Base-by-base conservation (phyloP, 2,888 invertebrate genomes). In the Tenthredo amoena region DNA sequence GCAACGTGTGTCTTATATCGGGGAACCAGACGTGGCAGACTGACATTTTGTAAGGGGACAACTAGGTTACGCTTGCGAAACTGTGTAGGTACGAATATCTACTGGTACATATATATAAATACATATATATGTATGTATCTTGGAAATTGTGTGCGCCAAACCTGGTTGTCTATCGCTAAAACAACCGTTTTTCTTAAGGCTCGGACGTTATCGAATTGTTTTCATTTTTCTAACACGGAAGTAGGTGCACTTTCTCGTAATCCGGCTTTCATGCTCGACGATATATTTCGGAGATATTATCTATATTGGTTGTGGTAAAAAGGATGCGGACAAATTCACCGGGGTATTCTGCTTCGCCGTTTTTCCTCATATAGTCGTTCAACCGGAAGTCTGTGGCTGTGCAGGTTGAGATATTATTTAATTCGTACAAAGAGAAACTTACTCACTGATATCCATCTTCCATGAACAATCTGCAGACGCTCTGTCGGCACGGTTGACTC, bases 51-150 rank as follows among this genome's bases (percentile, higher is more conserved):
- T 65, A 62, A 50, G 81, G 62, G 81, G 81, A 81, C 81, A 81
- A 81, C 81, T 81, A 81, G 81, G 81, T 81, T 81, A 81, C 81
- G 81, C 81, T 81, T 81, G 43, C 81, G 81, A 62, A 81, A 81
- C 18, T 65, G 1, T 77, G 18, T 34, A 55, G 77, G 50, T 77
- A 47, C 77, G 74, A 34, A 34, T 68, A 43, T 74, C 26, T 26
- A 43, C 40, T 12, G 21, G n/a, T 31, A 62, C 21, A 21, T 34
- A 37, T 40, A 72, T 0, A 10, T 5, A 43, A 12, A 43, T 43
- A 43, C 0, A 15, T 10, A 2, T 2, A 1, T 58, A 72, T 43
- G 21, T 12, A 43, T 10, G 12, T 74, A 4, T 1, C 1, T 43
- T 31, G 1, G 31, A 50, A 10, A 50, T 31, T 50, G 18, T 76